Conservation (phyloP, 2,888 invertebrate genomes). For the Xanthostigma xanthostigma region DNA sequence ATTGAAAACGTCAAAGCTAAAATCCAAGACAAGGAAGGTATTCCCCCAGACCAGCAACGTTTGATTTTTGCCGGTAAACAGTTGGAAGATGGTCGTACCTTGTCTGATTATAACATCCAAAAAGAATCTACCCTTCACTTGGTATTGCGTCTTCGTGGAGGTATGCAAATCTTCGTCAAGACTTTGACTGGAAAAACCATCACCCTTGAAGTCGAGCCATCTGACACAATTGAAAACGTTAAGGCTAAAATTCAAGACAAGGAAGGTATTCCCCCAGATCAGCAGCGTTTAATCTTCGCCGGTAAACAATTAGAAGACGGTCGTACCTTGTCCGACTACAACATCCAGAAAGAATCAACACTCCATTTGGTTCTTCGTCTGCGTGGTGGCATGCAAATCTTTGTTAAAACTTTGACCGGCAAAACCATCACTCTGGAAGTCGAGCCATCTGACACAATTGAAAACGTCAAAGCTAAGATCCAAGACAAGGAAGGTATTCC, state of each 20-base stretch:
- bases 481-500: conserved; percentile 86
- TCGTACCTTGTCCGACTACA: conserved; percentile 45
- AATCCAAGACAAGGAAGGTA: conserved; percentile 59
- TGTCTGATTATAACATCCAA: conserved; percentile 73
- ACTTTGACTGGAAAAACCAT: conserved; percentile 40
- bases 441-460: conserved; percentile 76
- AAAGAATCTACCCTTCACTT: conserved; percentile 86
- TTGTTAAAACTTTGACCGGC: conserved; percentile 28
- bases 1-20: conserved; percentile 43
- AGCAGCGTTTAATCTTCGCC: conserved; percentile 42
- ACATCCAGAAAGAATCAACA: conserved; percentile 43
- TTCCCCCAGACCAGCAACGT: conserved; percentile 75
- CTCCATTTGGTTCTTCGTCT: conserved; percentile 39
- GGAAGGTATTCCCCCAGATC: conserved; percentile 34
- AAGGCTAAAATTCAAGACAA: conserved; percentile 38
- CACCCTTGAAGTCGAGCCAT: conserved; percentile 39
- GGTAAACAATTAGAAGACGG: conserved; percentile 54
- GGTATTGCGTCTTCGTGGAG: conserved; percentile 65
- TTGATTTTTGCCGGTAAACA: conserved; percentile 82
- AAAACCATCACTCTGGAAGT: conserved; percentile 37
- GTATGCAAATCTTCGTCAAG: conserved; percentile 47
- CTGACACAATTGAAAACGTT: conserved; percentile 46
- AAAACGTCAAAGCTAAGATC: conserved; percentile 87
- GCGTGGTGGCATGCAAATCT: conserved; percentile 42
- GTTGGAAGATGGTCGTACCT: conserved; percentile 27